These are phyloP conservation scores for Halcyon badia DNA, from an alignment of 2,797 vertebrate genomes.

Conservation along the genomic window DNA sequence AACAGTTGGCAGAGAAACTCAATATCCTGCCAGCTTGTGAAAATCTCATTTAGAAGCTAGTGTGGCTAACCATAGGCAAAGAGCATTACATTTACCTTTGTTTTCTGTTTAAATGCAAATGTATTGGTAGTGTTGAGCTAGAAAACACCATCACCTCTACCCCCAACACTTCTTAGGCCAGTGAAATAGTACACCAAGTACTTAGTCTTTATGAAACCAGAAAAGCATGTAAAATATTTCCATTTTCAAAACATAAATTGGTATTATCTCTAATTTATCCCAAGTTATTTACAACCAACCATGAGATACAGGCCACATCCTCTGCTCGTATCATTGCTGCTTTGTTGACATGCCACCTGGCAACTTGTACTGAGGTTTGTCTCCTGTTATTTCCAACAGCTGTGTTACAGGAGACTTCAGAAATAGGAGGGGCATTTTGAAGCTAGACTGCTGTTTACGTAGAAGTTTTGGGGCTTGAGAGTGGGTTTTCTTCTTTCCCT, in stretches of 20 bases:
- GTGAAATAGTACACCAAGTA: not conserved
- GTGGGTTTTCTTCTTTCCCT: not conserved
- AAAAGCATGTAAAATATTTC: not conserved
- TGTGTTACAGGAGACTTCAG: not conserved
- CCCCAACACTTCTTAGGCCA: not conserved
- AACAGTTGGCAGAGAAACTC: not conserved
- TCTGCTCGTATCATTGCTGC: not conserved
- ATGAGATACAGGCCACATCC: not conserved
- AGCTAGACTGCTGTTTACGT: not conserved
- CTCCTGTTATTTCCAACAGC: not conserved
- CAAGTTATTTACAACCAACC: fast-evolving
- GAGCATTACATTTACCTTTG: not conserved
- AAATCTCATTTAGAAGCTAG: not conserved
- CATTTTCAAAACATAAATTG: not conserved
- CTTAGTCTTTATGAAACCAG: not conserved
- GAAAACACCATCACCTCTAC: not conserved
- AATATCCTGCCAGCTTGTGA: not conserved
- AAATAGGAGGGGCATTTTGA: not conserved
- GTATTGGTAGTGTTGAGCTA: not conserved
- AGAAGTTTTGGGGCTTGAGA: fast-evolving
- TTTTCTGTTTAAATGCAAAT: not conserved
- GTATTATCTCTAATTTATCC: not conserved
- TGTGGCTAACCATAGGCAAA: not conserved
- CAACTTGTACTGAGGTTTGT: not conserved
- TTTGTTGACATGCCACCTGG: not conserved